Evolutionary conservation across 2,888 invertebrate genomes (phyloP).

Genomic region (Acronicta psi): DNA sequence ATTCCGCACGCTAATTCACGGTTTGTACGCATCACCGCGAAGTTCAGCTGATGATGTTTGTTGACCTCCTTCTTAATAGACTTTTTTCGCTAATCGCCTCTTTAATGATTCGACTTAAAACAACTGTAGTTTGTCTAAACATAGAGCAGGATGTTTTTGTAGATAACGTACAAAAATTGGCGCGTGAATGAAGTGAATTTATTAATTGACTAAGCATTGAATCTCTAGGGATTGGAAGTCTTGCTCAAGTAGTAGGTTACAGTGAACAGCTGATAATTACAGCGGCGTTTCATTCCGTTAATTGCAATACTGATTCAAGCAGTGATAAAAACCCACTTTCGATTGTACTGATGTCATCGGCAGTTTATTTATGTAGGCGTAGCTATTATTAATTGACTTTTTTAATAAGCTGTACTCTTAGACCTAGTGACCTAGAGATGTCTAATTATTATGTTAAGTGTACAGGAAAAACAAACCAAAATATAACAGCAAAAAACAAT

Average conservation of each 20-base stretch:
- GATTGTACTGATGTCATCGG: conserved; percentile 80
- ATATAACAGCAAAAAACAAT: not conserved
- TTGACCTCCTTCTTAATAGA: conserved; percentile 37
- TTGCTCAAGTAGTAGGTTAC: conserved; percentile 20
- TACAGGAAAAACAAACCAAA: conserved; percentile 2
- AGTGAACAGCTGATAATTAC: conserved; percentile 45
- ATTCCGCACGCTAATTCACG: conserved; percentile 41
- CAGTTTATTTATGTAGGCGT: conserved; percentile 63
- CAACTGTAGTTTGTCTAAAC: conserved; percentile 18
- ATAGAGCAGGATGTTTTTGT: conserved; percentile 18
- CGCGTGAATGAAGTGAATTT: not conserved
- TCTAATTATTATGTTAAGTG: conserved; percentile 21
- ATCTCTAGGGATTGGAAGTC: conserved; percentile 13
- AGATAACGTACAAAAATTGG: not conserved
- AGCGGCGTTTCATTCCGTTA: conserved; percentile 26
- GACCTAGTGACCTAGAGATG: conserved; percentile 33
- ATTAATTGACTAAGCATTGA: conserved; percentile 22
- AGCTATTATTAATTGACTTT: conserved; percentile 56
- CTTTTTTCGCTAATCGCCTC: conserved; percentile 27
- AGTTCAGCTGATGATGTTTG: conserved; percentile 28
- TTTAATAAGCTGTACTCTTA: conserved; percentile 43
- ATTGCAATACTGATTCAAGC: conserved; percentile 50
- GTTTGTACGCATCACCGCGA: conserved; percentile 33
- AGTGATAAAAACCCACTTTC: conserved; percentile 71
- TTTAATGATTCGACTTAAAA: conserved; percentile 29